Evolutionary conservation across 35 echinoderm and acorn worm species (phyloP).

Genomic region (Anneissia japonica): DNA sequence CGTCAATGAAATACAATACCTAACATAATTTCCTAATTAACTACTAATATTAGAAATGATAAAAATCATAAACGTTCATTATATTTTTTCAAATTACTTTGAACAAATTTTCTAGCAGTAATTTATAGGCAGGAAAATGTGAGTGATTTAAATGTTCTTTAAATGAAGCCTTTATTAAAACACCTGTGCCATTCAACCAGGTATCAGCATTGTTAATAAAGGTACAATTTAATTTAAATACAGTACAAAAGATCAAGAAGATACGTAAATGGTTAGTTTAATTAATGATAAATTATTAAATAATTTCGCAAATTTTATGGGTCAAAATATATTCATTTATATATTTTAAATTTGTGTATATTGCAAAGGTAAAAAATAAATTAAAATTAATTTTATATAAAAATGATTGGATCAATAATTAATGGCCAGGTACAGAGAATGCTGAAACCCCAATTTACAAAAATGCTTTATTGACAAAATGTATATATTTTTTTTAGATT

Average conservation of each 20-base stretch:
- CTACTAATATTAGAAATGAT: too few relatives aligned
- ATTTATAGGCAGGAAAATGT: too few relatives aligned
- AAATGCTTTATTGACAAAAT: not conserved
- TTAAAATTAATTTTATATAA: not conserved
- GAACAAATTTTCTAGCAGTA: too few relatives aligned
- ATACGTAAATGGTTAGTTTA: too few relatives aligned
- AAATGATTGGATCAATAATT: not conserved
- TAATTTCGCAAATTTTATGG: not conserved
- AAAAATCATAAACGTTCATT: too few relatives aligned
- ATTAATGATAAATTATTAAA: not conserved
- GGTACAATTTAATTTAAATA: not conserved
- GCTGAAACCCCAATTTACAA: not conserved
- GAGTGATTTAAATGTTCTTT: too few relatives aligned
- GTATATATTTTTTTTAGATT: not conserved
- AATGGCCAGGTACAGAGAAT: too few relatives aligned
- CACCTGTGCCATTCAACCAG: too few relatives aligned
- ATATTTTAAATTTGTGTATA: not conserved
- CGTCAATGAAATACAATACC: too few relatives aligned
- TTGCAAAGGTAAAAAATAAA: not conserved
- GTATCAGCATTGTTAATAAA: not conserved
- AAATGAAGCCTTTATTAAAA: too few relatives aligned
- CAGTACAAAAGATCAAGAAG: not conserved
- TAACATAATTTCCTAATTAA: too few relatives aligned
- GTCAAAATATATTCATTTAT: not conserved
- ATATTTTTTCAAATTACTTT: too few relatives aligned